Conservation (phyloP, 2,797 vertebrate genomes). For the Glyptemys insculpta region DNA sequence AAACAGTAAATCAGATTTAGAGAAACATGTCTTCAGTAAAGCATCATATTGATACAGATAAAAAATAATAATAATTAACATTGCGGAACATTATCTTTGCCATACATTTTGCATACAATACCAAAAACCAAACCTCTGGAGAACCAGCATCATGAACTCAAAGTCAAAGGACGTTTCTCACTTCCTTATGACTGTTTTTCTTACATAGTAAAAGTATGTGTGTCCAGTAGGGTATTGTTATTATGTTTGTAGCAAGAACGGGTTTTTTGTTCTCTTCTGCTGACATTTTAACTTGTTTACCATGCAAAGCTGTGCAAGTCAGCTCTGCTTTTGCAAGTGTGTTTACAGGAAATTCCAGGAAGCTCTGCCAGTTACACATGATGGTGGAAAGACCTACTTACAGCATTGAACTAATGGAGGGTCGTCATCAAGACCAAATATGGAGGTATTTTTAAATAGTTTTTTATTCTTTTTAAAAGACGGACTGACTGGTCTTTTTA, state of each 20-base stretch:
- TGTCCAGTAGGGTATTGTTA: neutral
- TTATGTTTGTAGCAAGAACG: neutral
- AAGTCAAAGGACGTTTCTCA: neutral
- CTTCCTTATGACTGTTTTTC: neutral
- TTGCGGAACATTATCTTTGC: too few relatives aligned
- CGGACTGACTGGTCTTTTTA: neutral
- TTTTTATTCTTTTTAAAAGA: neutral
- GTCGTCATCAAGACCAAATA: neutral
- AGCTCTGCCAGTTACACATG: neutral
- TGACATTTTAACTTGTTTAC: neutral
- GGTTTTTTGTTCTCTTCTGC: neutral
- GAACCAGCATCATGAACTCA: neutral
- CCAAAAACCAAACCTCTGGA: neutral
- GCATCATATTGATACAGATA: neutral
- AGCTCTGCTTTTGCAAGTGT: neutral
- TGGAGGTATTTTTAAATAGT: neutral
- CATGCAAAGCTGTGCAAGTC: neutral
- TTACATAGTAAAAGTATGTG: neutral
- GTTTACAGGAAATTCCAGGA: neutral
- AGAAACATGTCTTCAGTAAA: neutral
- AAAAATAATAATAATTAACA: neutral
- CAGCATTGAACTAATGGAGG: neutral
- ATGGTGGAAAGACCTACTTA: neutral
- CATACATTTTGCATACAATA: too few relatives aligned
- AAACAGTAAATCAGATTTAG: neutral